Conservation (phyloP, 2,888 invertebrate genomes). For the Tenthredo distinguenda region DNA sequence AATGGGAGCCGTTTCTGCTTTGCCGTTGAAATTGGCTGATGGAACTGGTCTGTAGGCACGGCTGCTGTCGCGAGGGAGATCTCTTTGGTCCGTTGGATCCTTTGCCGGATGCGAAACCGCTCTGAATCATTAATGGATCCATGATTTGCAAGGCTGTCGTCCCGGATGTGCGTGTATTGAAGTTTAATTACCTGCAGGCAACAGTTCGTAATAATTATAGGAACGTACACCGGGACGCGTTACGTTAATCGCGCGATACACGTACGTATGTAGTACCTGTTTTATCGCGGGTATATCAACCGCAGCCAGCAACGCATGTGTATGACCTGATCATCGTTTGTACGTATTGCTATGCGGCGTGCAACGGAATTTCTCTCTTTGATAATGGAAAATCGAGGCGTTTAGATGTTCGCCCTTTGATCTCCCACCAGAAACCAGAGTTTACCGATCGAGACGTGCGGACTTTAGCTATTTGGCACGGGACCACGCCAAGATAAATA, state of each 20-base stretch:
- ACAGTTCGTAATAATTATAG: conserved; percentile 42
- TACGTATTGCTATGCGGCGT: background rate
- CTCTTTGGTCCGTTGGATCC: conserved; percentile 36
- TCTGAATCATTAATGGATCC: conserved; percentile 40
- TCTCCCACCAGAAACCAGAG: background rate
- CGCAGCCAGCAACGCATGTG: background rate
- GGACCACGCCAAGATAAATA: conserved; percentile 37
- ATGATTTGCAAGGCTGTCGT: conserved; percentile 17
- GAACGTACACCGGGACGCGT: background rate
- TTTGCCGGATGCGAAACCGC: conserved; percentile 25
- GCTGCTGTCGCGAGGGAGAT: background rate
- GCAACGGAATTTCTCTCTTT: background rate
- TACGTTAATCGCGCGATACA: background rate
- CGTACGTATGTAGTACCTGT: background rate
- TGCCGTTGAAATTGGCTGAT: conserved; percentile 33
- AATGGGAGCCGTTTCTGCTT: conserved; percentile 44
- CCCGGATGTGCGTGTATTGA: conserved; percentile 4
- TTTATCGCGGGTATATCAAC: background rate
- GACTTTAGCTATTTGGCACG: background rate
- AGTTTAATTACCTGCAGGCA: conserved; percentile 24
- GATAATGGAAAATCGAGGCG: background rate
- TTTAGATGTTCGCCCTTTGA: background rate
- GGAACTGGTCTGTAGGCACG: conserved; percentile 26
- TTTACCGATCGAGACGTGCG: background rate
- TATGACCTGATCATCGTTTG: background rate